These are phyloP conservation scores for Caenorhabditis elegans DNA, from an alignment of 1,140 invertebrate species.

Conservation along the genomic window DNA sequence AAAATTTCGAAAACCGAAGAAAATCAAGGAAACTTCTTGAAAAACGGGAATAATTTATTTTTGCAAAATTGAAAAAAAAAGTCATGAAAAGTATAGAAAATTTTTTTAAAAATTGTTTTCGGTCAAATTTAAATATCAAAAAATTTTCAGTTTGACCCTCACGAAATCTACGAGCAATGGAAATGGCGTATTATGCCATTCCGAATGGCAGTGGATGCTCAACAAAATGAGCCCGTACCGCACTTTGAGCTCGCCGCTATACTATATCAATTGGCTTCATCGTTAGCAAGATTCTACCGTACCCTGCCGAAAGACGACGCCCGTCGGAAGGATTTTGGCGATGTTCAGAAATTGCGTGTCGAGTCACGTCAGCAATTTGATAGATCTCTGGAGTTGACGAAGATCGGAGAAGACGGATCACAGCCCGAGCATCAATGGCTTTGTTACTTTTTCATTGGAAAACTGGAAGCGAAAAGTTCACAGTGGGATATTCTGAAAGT, in stretches of 20 bases:
- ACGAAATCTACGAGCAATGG: neutral
- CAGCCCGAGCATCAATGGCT: constrained; percentile 36
- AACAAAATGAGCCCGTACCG: neutral
- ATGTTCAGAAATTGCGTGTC: neutral
- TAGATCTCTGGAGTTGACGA: neutral
- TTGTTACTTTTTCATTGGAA: constrained; percentile 35
- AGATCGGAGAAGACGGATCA: neutral
- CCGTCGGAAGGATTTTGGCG: neutral
- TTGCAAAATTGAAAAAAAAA: no score
- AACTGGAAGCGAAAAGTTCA: constrained; percentile 1
- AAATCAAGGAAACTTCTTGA: no score
- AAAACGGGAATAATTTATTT: no score
- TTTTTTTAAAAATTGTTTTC: no score
- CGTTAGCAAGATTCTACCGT: neutral
- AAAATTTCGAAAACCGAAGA: no score
- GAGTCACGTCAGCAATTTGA: neutral
- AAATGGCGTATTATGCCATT: neutral
- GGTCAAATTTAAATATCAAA: no score
- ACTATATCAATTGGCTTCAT: neutral
- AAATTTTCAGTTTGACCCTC: neutral
- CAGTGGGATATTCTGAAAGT: constrained; percentile 33
- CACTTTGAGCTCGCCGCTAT: neutral
- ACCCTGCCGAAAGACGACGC: neutral
- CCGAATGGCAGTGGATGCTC: neutral
- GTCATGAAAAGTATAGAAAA: no score